Evolutionary conservation across 2,113 vertebrate species (phyloP).

Genomic region (Mystacornis crossleyi): DNA sequence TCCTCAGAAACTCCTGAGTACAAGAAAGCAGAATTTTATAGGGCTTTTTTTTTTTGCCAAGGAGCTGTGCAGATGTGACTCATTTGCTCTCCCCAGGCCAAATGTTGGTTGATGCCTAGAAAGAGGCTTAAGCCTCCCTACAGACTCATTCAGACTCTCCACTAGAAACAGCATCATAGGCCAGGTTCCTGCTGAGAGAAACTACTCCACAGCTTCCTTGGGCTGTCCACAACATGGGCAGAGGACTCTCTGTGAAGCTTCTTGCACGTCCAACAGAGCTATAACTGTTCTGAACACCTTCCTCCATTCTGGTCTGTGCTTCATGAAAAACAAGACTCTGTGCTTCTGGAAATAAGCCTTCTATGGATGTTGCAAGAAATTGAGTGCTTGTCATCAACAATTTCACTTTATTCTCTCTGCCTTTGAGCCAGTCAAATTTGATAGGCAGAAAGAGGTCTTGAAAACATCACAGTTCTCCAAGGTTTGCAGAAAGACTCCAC

Average conservation of each 20-base stretch:
- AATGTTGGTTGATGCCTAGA: conserved; percentile 32
- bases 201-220: background rate
- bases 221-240: background rate
- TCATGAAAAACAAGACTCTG: background rate
- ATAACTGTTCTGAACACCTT: background rate
- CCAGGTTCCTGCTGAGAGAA: background rate
- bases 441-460: background rate
- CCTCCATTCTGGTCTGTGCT: background rate
- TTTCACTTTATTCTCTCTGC: background rate
- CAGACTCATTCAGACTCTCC: background rate
- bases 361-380: background rate
- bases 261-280: background rate
- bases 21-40: conserved; percentile 27
- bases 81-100: conserved; percentile 28
- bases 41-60: background rate
- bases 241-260: background rate
- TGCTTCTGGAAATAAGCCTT: background rate
- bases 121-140: background rate
- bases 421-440: background rate
- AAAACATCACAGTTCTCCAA: background rate
- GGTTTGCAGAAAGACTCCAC: background rate
- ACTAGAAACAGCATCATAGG: background rate
- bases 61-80: conserved; percentile 32
- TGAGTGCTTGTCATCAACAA: background rate
- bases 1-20: conserved; percentile 23